These are phyloP conservation scores for Poecilia velifera DNA, from an alignment of 2,797 vertebrate genomes.

Conservation along the genomic window DNA sequence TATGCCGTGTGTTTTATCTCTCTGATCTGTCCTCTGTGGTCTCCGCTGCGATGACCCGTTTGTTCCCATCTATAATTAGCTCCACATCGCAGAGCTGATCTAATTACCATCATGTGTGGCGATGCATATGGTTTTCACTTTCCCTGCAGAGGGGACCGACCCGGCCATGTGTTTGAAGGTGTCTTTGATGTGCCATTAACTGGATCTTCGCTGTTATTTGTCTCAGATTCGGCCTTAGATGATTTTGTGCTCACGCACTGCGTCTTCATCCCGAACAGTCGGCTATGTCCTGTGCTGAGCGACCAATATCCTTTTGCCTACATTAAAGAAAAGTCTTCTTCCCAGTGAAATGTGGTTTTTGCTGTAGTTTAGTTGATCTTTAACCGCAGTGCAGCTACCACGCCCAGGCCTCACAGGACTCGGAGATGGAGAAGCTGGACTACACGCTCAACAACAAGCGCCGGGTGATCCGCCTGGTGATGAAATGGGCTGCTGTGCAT, in stretches of 20 bases:
- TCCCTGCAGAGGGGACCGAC: conserved; percentile 54
- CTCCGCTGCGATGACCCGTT: conserved; percentile 59
- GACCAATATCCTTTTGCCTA: conserved; percentile 94
- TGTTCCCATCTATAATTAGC: conserved; percentile 69
- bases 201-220: conserved; percentile 14
- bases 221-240: conserved; percentile 89
- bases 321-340: not conserved
- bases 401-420: conserved; percentile 92
- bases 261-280: conserved; percentile 94
- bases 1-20: conserved; percentile 18
- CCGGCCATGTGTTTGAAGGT: conserved; percentile 31
- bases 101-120: conserved; percentile 60
- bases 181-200: conserved; percentile 53
- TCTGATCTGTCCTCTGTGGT: conserved; percentile 33
- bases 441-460: conserved; percentile 95
- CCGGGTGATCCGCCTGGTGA: conserved; percentile 90
- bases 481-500: conserved; percentile 89
- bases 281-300: conserved; percentile 91
- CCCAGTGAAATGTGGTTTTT: conserved; percentile 7
- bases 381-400: conserved; percentile 91
- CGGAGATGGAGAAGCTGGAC: conserved; percentile 94
- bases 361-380: conserved; percentile 65
- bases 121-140: conserved; percentile 58
- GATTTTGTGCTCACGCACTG: conserved; percentile 98
- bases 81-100: conserved; percentile 65